Base-by-base conservation (phyloP, 2,113 vertebrate genomes). In the Petromus typicus region DNA sequence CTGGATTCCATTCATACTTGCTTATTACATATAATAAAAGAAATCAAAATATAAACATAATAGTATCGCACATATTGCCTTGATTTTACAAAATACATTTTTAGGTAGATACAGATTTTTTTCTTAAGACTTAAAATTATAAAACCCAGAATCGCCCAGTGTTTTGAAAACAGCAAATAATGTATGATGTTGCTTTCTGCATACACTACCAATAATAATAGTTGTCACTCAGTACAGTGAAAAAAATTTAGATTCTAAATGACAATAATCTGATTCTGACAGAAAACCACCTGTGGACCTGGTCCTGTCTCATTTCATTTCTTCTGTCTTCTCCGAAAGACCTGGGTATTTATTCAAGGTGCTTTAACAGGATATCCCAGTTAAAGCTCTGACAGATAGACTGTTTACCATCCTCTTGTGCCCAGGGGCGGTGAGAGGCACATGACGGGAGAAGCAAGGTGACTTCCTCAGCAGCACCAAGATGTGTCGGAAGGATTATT, bases 311-410 rank as follows among this genome's bases (percentile, higher is more conserved):
- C 95, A 48, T 83, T 93, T 94, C 97, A 73, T 88, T 97, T 92
- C 90, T 79, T 71, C 91, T 98, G 67, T 97, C 97, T 98, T 98
- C 94, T 97, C 81, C 95, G 90, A 85, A 97, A 93, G 93, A 94
- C 97, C 96, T 95, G 97, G 87, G 80, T 97, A 91, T 98, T 98
- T 98, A 95, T 98, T 97, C 96, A 94, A 98, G 98, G 97, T 95
- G 85, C 95, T 98, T 98, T 97, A 98, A 97, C 98, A 98, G 98
- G 98, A 98, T 98, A 98, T 98, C 98, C 97, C 97, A 95, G 97
- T 97, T 98, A 95, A 91, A 96, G 79, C 92, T 98, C 93, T 98
- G 96, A 97, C 97, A 97, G 96, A 97, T 97, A 97, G 95, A 90
- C 94, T 98, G 96, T 98, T 98, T 98, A 96, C 95, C 96, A 96